These are phyloP conservation scores for Sthenelais limicola DNA, from an alignment of 2,888 invertebrate genomes.

Conservation along the genomic window DNA sequence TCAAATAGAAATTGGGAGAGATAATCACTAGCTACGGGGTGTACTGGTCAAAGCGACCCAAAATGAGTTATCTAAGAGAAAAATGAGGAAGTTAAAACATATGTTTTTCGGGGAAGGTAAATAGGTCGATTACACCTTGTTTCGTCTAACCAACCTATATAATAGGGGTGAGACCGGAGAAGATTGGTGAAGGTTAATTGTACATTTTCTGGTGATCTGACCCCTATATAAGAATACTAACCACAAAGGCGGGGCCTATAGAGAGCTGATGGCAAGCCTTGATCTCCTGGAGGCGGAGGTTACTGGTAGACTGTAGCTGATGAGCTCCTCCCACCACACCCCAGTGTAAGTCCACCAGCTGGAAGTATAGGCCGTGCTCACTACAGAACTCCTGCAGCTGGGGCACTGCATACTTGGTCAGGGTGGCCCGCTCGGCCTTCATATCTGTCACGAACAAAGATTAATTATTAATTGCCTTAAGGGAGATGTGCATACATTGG, in stretches of 20 bases:
- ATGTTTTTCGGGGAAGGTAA: no score
- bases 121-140: no score
- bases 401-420: slow-evolving; percentile 46
- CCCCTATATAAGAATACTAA: slow-evolving; percentile 36
- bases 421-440: slow-evolving; percentile 39
- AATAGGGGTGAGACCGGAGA: no score
- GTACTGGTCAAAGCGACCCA: no score
- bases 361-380: slow-evolving; percentile 44
- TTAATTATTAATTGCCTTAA: background rate
- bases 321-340: slow-evolving; percentile 19
- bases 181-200: no score
- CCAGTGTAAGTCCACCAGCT: slow-evolving; percentile 48
- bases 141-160: no score
- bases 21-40: no score
- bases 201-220: no score
- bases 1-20: no score
- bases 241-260: slow-evolving; percentile 49
- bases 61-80: no score
- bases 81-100: no score
- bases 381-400: slow-evolving; percentile 44
- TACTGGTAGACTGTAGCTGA: background rate
- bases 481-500: no score
- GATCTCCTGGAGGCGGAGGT: slow-evolving; percentile 36
- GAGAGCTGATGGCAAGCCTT: slow-evolving; percentile 46
- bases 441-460: slow-evolving; percentile 42